phyloP scores from a whole-genome alignment of 1,140 invertebrate species.

The Caenorhabditis briggsae region DNA sequence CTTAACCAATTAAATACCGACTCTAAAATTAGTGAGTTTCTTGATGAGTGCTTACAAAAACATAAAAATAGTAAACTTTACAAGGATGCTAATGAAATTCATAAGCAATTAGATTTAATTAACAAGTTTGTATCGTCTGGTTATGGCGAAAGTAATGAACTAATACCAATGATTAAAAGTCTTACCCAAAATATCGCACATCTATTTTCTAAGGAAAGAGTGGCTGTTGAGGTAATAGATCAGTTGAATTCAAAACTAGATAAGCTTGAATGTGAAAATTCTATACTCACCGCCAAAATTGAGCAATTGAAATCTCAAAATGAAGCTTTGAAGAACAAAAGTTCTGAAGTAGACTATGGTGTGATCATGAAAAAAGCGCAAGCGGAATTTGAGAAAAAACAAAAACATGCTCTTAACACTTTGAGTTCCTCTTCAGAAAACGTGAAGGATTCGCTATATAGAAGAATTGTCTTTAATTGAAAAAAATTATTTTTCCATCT shows the following conservation, averaged over 20 bases:
- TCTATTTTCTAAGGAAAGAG: constrained; percentile 2
- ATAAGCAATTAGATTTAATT: background rate
- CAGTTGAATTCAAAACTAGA: background rate
- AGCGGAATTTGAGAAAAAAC: no score
- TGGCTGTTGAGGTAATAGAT: background rate
- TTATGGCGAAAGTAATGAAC: background rate
- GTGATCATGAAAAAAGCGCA: no score
- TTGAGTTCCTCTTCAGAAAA: no score
- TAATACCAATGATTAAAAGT: constrained; percentile 11
- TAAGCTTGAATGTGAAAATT: constrained; percentile 5
- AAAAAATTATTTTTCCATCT: no score
- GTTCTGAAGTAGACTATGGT: no score
- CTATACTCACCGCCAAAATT: no score
- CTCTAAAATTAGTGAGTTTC: background rate
- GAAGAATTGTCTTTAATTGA: no score
- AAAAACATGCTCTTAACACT: no score
- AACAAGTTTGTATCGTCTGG: background rate
- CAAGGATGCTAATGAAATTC: background rate
- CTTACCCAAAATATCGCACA: background rate
- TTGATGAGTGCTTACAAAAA: constrained; percentile 15
- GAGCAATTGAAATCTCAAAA: background rate
- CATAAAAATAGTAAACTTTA: constrained; percentile 8
- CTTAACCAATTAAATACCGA: no score
- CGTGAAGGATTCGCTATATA: no score
- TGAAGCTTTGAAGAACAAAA: background rate